A percentile compares a stretch with the other conserved stretches of the same genome.
phyloP scores from a whole-genome alignment of 1,140 invertebrate species.

The Radopholus similis region DNA sequence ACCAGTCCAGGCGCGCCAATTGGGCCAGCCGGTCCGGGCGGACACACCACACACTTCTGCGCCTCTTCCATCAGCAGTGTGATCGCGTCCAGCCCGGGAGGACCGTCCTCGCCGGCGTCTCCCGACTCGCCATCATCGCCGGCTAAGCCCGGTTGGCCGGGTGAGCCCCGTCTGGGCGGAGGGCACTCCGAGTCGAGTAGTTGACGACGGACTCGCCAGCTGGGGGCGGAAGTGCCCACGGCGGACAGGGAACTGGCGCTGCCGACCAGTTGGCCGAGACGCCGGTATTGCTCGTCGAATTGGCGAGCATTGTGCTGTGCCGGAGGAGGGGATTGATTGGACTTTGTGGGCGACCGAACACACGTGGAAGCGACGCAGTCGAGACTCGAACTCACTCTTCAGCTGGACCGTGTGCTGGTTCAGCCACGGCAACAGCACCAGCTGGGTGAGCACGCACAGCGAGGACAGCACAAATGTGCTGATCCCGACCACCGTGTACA shows the following conservation, averaged over 20 bases:
- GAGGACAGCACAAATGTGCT: slow-evolving; percentile 26
- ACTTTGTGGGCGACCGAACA: neutral
- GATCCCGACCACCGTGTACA: slow-evolving; percentile 28
- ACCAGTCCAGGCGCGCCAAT: slow-evolving; percentile 27
- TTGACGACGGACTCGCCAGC: neutral
- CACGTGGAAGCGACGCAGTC: slow-evolving; percentile 37
- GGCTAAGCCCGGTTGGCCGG: slow-evolving; percentile 15
- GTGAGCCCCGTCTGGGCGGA: slow-evolving; percentile 18
- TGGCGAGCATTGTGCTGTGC: slow-evolving; percentile 33
- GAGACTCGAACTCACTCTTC: slow-evolving; percentile 26
- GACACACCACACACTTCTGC: slow-evolving; percentile 27
- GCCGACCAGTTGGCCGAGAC: slow-evolving; percentile 18
- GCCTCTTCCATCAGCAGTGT: slow-evolving; percentile 34
- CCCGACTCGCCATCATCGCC: slow-evolving; percentile 28
- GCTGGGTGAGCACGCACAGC: slow-evolving; percentile 29
- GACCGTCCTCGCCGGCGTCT: slow-evolving; percentile 24
- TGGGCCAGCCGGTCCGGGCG: slow-evolving; percentile 21
- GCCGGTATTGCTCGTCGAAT: slow-evolving; percentile 34
- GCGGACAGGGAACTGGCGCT: neutral
- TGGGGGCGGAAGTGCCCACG: neutral
- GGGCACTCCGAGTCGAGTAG: slow-evolving; percentile 29
- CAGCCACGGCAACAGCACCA: slow-evolving; percentile 30
- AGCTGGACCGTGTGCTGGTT: slow-evolving; percentile 24
- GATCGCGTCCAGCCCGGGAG: slow-evolving; percentile 27
- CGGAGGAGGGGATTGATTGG: neutral